These are phyloP conservation scores for Drosophila mauritiana DNA, from an alignment of 1,140 invertebrate species.

Conservation along the genomic window DNA sequence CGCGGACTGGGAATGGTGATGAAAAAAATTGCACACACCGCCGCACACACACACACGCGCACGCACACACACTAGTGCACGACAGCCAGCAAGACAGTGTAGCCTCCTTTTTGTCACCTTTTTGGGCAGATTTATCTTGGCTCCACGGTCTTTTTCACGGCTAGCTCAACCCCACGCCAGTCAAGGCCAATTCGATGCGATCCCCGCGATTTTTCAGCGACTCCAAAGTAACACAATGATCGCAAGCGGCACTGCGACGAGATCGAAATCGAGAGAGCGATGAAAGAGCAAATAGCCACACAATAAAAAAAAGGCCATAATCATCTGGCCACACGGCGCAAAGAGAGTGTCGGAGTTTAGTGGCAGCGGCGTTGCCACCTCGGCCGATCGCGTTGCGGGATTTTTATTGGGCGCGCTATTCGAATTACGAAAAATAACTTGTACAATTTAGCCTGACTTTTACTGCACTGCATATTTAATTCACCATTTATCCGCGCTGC, in stretches of 20 bases:
- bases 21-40: constrained; percentile 67
- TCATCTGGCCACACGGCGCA: constrained; percentile 2
- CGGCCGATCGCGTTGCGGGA: neutral
- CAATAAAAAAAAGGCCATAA: neutral
- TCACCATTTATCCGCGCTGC: too few species aligned
- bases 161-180: constrained; percentile 46
- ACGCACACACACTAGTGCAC: constrained; percentile 2
- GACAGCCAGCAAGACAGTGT: constrained; percentile 41
- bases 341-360: neutral
- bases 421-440: neutral
- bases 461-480: too few species aligned
- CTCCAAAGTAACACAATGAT: constrained; percentile 17
- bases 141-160: neutral
- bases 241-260: constrained; percentile 1
- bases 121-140: neutral
- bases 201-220: constrained; percentile 15
- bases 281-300: neutral
- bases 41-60: constrained; percentile 37
- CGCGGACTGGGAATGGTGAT: constrained; percentile 47
- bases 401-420: constrained; percentile 1
- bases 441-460: too few species aligned
- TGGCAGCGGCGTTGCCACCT: neutral
- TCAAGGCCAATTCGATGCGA: constrained; percentile 44
- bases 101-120: constrained; percentile 22
- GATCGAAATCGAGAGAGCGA: constrained; percentile 21